Evolutionary conservation across 2,113 vertebrate genomes (phyloP), one percentile per base, ranked within the genome.

Genomic region (Mustelus asterias): DNA sequence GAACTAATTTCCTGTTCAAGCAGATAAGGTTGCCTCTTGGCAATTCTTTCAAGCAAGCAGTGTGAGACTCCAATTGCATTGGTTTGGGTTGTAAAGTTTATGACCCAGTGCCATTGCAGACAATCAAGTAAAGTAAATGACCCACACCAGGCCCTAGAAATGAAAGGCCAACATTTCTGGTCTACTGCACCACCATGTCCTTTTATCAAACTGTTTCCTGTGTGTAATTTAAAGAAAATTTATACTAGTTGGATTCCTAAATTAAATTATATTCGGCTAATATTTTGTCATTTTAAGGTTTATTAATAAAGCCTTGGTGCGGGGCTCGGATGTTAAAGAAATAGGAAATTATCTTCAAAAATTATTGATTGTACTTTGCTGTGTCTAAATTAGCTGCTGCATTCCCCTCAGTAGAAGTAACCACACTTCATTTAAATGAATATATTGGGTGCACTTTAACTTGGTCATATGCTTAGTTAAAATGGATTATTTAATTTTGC

Each of bases 261-360:
- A 20, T 83, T 18, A 41, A 83, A 8, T 44, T 83, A 22, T 41
- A 5, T 83, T 44, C 44, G 6, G 16, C 37, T 41, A 41, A 37
- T 80, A 78, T 78, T 80, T 1, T 76, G 72, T 41, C 41, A 76
- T 20, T 83, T 83, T 83, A 18, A 83, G 37, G 3, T 83, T 83
- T 44, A 83, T 41, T 83, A 83, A 41, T 83, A 20, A 41, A 44
- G 37, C 37, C 20, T 7, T 83, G 80, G 18, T 76, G 1, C 33
- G 29, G 26, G 24, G 80, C 6, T 44, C 14, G 37, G 18, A 44
- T 83, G 37, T n/a, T 78, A 7, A 78, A n/a, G 72, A 78, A 78
- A 80, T 80, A 83, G n/a, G 37, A 83, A 83, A 83, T 83, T 83
- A 18, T 83, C 76, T 78, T 78, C 78, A 83, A 72, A 72, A 72